Evolutionary conservation across 1,140 invertebrate species (phyloP), one percentile per base, ranked within the genome.

Genomic region (Portunus trituberculatus): DNA sequence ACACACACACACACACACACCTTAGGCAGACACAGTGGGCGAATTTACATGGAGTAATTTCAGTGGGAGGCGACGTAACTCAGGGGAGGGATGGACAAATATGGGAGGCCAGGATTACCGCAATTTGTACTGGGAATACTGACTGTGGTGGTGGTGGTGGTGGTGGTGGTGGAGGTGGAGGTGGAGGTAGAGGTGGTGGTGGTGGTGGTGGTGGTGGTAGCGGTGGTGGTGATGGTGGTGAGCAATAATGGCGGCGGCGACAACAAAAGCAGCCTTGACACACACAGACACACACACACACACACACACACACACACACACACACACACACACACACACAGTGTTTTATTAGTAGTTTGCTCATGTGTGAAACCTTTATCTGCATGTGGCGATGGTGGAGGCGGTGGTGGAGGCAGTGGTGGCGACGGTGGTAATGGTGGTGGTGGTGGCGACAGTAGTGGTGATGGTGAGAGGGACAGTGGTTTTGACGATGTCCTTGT

Each of bases 1-100:
- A 76, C 52, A 59, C 52, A 59, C 52, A 59, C 52, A 59, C 52
- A 59, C 52, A 59, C 52, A 59, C 52, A 59, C 2, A 59, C 10
- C 52, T 59, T 59, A 59, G 3, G 52, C 52, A 59, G 52, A 59
- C 52, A 59, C 52, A 20, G 52, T 76, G 67, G 67, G 67, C n/a
- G 67, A 76, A 76, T 76, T 76, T n/a, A 76, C 67, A 76, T 76
- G 67, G 67, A n/a, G 67, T n/a, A 76, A 76, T 76, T 76, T 76
- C 67, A 76, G 67, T 76, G 67, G 67, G 67, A 76, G 67, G 67
- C 67, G 67, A 76, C 67, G 67, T 76, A 76, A 76, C 67, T 76
- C 67, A 76, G 12, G 67, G 67, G 25, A 76, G 67, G 67, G 67
- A 76, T n/a, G 67, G 25, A 12, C 67, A 76, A 76, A 76, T 76